phyloP scores from a whole-genome alignment of 2,888 invertebrate genomes.

The Sarcophaga rosellei region DNA sequence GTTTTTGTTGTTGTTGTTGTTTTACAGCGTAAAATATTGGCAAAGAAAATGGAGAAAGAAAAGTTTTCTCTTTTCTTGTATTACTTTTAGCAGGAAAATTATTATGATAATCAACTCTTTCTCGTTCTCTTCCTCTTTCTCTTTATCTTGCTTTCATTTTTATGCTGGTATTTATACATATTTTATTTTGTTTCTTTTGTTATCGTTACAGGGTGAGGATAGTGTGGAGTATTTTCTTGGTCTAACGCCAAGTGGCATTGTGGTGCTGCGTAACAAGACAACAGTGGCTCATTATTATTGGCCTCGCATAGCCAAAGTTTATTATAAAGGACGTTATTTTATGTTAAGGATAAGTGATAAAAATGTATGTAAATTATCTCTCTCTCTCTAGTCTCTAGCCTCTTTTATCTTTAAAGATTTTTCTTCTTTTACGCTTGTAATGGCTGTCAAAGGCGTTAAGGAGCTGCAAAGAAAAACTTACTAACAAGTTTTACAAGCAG shows the following conservation, averaged over 20 bases:
- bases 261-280: conserved; percentile 95
- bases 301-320: conserved; percentile 98
- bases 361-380: conserved; percentile 85
- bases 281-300: conserved; percentile 99
- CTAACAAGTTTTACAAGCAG: conserved; percentile 72
- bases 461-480: conserved; percentile 44
- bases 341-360: conserved; percentile 98
- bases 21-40: background rate
- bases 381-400: too few species aligned
- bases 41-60: background rate
- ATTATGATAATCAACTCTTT: conserved; percentile 25
- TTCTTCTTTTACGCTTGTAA: conserved; percentile 64
- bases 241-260: conserved; percentile 96
- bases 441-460: conserved; percentile 64
- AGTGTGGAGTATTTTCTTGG: conserved; percentile 98
- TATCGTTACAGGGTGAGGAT: conserved; percentile 91
- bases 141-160: too few species aligned
- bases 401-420: background rate
- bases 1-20: conserved; percentile 10
- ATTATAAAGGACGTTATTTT: conserved; percentile 97
- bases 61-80: background rate
- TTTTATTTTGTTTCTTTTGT: conserved; percentile 48
- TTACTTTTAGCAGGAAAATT: conserved; percentile 20
- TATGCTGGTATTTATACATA: too few species aligned
- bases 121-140: conserved; percentile 39